Evolutionary conservation across 2,888 invertebrate species (phyloP).

Genomic region (Macaria notata): DNA sequence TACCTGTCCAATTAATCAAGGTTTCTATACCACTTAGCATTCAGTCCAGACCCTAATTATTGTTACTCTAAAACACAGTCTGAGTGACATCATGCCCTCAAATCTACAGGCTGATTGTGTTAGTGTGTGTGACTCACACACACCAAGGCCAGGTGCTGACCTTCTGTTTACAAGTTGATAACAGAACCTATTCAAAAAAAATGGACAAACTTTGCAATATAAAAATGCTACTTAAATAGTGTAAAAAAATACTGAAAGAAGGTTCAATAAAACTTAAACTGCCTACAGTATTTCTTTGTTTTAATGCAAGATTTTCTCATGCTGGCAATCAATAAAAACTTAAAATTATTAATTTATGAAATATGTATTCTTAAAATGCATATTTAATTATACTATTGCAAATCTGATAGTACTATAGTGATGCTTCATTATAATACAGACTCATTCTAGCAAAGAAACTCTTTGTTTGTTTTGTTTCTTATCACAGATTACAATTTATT

Average conservation of each 20-base stretch:
- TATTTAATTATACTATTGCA: no score
- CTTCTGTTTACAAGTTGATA: conserved; percentile 5
- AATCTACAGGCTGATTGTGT: conserved; percentile 45
- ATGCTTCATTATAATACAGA: no score
- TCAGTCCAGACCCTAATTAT: conserved; percentile 52
- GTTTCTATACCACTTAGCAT: conserved; percentile 57
- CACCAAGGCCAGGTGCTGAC: conserved; percentile 47
- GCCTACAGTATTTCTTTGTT: no score
- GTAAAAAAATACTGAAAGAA: no score
- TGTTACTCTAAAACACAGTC: conserved; percentile 47
- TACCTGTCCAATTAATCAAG: conserved; percentile 40
- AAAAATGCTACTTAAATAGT: neutral
- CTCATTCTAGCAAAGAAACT: conserved; percentile 3
- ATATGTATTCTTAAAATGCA: no score
- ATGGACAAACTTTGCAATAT: neutral
- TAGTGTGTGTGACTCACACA: conserved; percentile 48
- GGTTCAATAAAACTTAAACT: no score
- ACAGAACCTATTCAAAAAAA: conserved; percentile 1
- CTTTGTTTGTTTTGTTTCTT: conserved; percentile 29
- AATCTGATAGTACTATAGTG: no score
- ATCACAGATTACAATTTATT: conserved; percentile 31
- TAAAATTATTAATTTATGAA: no score
- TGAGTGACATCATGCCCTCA: conserved; percentile 67
- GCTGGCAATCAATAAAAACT: no score
- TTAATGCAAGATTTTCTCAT: no score